Evolutionary conservation across 2,113 vertebrate species (phyloP), one percentile per base, ranked within the genome.

Genomic region (Petromus typicus): DNA sequence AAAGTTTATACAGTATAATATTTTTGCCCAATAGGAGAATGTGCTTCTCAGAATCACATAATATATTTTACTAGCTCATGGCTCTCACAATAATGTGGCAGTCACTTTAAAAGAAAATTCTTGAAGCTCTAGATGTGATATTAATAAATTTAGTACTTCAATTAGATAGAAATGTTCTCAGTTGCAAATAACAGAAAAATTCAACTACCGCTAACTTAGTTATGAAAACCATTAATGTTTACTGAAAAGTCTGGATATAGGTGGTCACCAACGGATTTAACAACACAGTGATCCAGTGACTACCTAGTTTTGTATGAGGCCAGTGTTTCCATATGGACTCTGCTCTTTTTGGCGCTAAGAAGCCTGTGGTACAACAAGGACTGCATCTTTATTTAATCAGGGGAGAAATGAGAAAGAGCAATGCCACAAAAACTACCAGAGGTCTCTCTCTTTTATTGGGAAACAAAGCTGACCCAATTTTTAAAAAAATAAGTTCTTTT

Each of bases 51-150:
- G 16, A 95, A 90, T 57, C 51, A 73, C 20, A 37, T 81, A 23
- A 85, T 51, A 61, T 43, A 40, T 34, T 71, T 81, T 63, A 76
- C 45, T 92, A 84, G 10, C 9, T 79, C 40, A 3, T 85, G 27
- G 34, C 13, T 90, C 54, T 94, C 51, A 80, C 32, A 22, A 45
- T 95, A 63, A 89, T 64, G 71, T 57, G 78, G 43, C 18, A 89
- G 93, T 93, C 78, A 59, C 51, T 57, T 54, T 7, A 9, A 57
- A 43, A 78, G 14, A 81, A 63, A 95, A 59, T 57, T 73, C 32
- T 9, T 76, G 13, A 92, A 48, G 18, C 40, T 84, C 7, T 32
- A 56, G 27, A 78, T 67, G 45, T 27, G 37, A 30, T n/a, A 75
- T 20, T 82, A 61, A 81, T 93, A n/a, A 73, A 93, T 51, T 93